These are phyloP conservation scores for Prostheceraeus crozeri DNA, from an alignment of 2,888 invertebrate genomes.

Conservation along the genomic window DNA sequence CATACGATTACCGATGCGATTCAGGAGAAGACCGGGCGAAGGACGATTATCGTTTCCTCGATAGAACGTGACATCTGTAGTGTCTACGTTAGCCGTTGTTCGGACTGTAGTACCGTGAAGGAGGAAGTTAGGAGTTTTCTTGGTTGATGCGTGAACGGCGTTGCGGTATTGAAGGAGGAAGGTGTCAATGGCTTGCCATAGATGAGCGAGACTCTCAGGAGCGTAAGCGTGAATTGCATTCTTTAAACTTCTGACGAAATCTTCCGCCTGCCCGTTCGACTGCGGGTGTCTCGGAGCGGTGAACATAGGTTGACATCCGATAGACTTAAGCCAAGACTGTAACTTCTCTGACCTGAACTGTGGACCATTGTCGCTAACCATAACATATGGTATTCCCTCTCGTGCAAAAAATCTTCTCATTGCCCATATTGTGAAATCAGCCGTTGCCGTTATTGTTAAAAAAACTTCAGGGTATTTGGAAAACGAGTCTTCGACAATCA, in stretches of 20 bases:
- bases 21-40: no score
- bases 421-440: background rate
- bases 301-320: background rate
- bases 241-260: conserved; percentile 2
- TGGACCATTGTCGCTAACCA: conserved; percentile 5
- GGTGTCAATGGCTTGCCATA: background rate
- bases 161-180: background rate
- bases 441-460: conserved; percentile 4
- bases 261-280: conserved; percentile 4
- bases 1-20: background rate
- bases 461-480: conserved; percentile 19
- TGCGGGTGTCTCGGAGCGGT: conserved; percentile 11
- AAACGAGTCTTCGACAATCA: conserved; percentile 5
- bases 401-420: conserved; percentile 24
- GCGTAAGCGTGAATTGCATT: background rate
- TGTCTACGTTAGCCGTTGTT: no score
- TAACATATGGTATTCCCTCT: background rate
- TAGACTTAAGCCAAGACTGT: background rate
- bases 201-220: background rate
- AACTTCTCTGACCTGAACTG: conserved; percentile 2
- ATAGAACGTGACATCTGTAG: no score
- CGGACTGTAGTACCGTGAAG: background rate
- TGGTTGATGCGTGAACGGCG: conserved; percentile 1
- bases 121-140: background rate
- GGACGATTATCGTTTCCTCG: no score